Percentiles rank a stretch among this genome's conserved stretches.
phyloP scores from a whole-genome alignment of 2,888 invertebrate genomes.

The Clitarchus hookeri region DNA sequence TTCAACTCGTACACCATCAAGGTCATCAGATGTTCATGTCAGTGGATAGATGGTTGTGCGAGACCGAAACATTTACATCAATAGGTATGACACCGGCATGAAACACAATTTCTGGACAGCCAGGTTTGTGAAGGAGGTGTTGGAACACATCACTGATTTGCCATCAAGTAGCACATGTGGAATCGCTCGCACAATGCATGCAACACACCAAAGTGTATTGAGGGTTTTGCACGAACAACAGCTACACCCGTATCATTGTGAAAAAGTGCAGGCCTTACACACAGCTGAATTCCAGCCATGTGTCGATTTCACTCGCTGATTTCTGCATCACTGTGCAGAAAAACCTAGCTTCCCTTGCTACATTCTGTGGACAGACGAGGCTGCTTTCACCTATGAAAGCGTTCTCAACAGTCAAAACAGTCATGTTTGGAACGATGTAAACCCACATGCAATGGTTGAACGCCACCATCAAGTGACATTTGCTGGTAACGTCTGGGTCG shows the following conservation, averaged over 20 bases:
- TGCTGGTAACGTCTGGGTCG: too few species aligned
- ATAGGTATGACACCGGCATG: not conserved
- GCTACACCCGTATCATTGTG: not conserved
- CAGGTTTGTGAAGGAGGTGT: not conserved
- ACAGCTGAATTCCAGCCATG: not conserved
- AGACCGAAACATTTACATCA: not conserved
- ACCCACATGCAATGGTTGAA: too few species aligned
- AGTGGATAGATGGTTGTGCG: not conserved
- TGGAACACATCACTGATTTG: not conserved
- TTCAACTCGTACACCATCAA: too few species aligned
- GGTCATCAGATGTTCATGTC: too few species aligned
- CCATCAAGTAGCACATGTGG: too few species aligned
- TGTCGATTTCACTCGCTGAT: constrained; percentile 4
- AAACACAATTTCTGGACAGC: not conserved
- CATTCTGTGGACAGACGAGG: too few species aligned
- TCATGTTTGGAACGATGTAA: too few species aligned
- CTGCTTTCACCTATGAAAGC: too few species aligned
- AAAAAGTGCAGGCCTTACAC: not conserved
- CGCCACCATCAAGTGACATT: too few species aligned
- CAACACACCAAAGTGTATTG: not conserved
- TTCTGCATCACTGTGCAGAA: not conserved
- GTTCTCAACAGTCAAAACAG: too few species aligned
- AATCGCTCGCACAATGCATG: not conserved
- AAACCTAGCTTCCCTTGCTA: not conserved
- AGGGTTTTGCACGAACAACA: not conserved